Base-by-base conservation (phyloP, 2,113 vertebrate genomes). In the Hoplias malabaricus region DNA sequence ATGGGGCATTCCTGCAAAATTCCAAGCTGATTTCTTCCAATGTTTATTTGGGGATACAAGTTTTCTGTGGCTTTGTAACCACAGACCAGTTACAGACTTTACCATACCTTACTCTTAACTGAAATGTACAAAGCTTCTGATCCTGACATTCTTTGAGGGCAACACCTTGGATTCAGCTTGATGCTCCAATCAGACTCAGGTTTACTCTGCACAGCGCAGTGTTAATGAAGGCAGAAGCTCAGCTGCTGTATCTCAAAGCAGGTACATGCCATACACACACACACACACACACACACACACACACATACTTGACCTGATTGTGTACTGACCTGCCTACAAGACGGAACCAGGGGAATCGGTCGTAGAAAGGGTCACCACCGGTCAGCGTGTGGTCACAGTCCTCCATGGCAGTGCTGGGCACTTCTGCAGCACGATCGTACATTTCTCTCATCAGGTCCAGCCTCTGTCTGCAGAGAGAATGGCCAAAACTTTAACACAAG, bases 331-430 rank as follows among this genome's bases (percentile, higher is more conserved):
- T 95, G 91, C 98, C 97, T 0, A 99, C 98, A 78, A 99, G 93
- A 81, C 96, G 96, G 92, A 99, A 99, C 97, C 98, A 99, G 27
- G 98, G 98, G 85, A 99, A 99, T 75, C 98, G 96, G 85, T 99
- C 98, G 0, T 99, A 99, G 92, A 99, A 99, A 40, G 98, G 98
- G 74, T 99, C 98, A 2, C 98, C 97, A 0, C 96, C 96, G 0
- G 95, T 98, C 87, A 99, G 93, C 63, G 95, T 91, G 0, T 96
- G 96, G 90, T 99, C 96, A 1, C 96, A 98, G 89, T 99, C 96
- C 73, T 99, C 97, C 0, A 95, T 93, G 38, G 94, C 88, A 0
- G 94, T 96, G 84, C 95, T 96, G 78, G 98, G 96, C 68, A 99
- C 93, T 89, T 99, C 97, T 0, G 97, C 97, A 0, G 98, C 98